These are phyloP conservation scores for Daubentonia madagascariensis DNA, from an alignment of 2,113 vertebrate species.

Conservation along the genomic window DNA sequence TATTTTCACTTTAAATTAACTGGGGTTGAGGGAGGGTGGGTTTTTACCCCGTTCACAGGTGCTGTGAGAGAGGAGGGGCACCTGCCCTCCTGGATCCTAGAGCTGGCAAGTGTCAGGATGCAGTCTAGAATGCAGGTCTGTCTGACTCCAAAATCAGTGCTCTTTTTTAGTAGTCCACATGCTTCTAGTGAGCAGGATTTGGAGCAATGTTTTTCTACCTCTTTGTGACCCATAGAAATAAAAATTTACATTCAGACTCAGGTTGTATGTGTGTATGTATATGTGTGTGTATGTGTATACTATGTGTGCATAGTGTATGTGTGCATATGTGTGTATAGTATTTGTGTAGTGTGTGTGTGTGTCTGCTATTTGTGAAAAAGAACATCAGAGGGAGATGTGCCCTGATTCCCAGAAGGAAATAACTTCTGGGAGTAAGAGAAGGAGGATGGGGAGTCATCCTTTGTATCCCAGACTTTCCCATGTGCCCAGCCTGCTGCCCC, in stretches of 20 bases:
- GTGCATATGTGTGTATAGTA: not conserved
- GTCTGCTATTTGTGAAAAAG: not conserved
- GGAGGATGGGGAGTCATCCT: not conserved
- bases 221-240: not conserved
- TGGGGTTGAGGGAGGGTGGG: not conserved
- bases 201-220: not conserved
- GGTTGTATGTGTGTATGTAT: not conserved
- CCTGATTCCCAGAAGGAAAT: not conserved
- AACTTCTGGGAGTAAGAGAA: too few species aligned
- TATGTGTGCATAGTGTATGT: not conserved
- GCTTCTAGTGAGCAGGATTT: not conserved
- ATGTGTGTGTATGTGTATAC: not conserved
- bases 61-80: not conserved
- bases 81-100: not conserved
- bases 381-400: not conserved
- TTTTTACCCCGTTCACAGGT: not conserved
- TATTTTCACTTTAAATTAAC: not conserved
- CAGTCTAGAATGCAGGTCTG: not conserved
- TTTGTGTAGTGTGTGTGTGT: not conserved
- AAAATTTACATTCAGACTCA: not conserved
- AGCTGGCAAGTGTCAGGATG: not conserved
- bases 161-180: not conserved
- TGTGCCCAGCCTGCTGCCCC: rapidly evolving
- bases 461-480: not conserved
- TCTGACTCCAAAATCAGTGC: too few species aligned